Evolutionary conservation across 2,888 invertebrate genomes (phyloP), one percentile per base, ranked within the genome.

Genomic region (Odontocerum albicorne): DNA sequence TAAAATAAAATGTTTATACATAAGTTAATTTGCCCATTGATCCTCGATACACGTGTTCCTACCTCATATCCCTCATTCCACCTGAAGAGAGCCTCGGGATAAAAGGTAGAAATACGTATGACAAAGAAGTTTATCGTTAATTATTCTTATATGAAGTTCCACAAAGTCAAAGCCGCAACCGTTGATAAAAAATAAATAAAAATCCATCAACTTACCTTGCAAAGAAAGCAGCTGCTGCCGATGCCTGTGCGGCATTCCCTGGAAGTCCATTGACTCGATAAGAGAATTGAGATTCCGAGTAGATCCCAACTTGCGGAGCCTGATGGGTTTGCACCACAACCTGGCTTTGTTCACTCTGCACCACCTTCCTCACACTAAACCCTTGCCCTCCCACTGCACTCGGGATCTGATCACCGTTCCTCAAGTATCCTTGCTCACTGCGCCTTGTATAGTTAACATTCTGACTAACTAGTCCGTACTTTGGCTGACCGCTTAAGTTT

Each of bases 211-310:
- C 55, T 51, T 21, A 62, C 62, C 62, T 62, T 43, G 62, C 62
- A 36, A 62, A 62, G 47, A 62, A 62, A 27, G 62, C 62, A 20
- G 62, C 62, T 8, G 62, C 62, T 1, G 62, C 62, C 6, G 59
- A 62, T 7, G 62, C 59, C 50, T 62, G 62, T 13, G 59, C 62
- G 4, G 59, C 59, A 52, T 54, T 59, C 40, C 59, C 59, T 19
- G 60, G 60, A 15, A 39, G 49, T 15, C 60, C 60, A 32, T 60
- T 52, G 31, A 60, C 60, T 8, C 58, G 33, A 39, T 55, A 60
- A 4, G 58, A 55, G 44, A 49, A 60, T 46, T 60, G 57, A 3
- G 57, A 55, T 31, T 60, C 60, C 4, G 57, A 54, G 19, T 49
- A 52, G n/a, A 55, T 45, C 8, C 50, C 55, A 10, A 36, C 49